Evolutionary conservation across 1,140 invertebrate genomes (phyloP), one percentile per base, ranked within the genome.

Genomic region (Chionoecetes opilio): DNA sequence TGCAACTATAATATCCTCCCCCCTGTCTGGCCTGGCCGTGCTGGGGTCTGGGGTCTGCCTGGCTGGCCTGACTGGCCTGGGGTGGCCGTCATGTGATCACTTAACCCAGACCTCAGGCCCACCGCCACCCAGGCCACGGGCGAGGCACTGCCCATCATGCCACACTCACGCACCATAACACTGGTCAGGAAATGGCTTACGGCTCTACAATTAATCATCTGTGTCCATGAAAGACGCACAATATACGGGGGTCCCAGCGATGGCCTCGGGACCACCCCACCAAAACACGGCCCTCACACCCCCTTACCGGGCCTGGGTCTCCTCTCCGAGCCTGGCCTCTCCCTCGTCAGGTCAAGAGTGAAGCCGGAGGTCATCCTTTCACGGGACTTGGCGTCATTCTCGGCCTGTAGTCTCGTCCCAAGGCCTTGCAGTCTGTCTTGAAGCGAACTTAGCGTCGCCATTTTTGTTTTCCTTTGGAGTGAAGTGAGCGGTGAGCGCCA

Each of bases 341-440:
- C 93, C 53, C 96, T 93, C 82, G 96, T 93, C 38, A 95, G 98
- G 98, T 97, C 98, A 98, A 84, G 97, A 86, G 96, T 97, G 82
- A 97, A 96, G 88, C 96, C 96, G 94, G 96, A 96, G 31, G 95
- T 96, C 95, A 96, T 96, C 96, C 96, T 96, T 93, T 97, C 97
- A 96, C 97, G 97, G 89, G 97, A 97, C 91, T 97, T 97, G 37
- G 98, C 97, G 96, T 98, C 98, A 97, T 98, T 98, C 97, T 98
- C 98, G 53, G 97, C 97, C 96, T 97, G 97, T 87, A 98, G 97
- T 91, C 98, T 97, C 95, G 97, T 97, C 41, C 96, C 96, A 46
- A 96, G 46, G 31, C 96, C 96, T 75, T 96, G 96, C 35, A 96
- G 46, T 84, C 94, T 95, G 88, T 96, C 96, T 89, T 96, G 94